A percentile compares a stretch with the other conserved stretches of the same genome.
Conservation (phyloP, 2,113 vertebrate genomes). For the Heterotilapia buettikoferi region DNA sequence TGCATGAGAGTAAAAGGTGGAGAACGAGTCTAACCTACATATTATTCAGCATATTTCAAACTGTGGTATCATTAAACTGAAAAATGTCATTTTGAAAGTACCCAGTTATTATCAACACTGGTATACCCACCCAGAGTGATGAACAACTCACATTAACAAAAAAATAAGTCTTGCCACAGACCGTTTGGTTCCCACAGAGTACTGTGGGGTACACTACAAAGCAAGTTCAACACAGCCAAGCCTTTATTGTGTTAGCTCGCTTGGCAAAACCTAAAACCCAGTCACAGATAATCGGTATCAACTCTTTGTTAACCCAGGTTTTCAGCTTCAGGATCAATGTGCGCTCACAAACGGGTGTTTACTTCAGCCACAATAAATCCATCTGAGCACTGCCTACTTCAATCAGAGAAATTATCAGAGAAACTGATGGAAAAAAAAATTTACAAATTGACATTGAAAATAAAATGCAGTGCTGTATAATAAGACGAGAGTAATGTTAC, state of each 20-base stretch:
- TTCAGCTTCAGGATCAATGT: accelerated
- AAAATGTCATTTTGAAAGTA: not conserved
- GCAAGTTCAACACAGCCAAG: not conserved
- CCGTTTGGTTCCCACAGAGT: accelerated
- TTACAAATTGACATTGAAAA: not conserved
- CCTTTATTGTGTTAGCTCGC: not conserved
- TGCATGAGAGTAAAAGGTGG: not conserved
- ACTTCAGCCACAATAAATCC: not conserved
- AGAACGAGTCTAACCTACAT: not conserved
- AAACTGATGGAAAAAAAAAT: accelerated
- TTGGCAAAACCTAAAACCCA: accelerated
- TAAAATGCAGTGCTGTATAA: accelerated
- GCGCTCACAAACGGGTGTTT: accelerated
- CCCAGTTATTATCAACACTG: not conserved
- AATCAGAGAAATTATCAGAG: not conserved
- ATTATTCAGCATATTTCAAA: not conserved
- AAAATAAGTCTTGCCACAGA: not conserved
- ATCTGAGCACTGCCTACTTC: not conserved
- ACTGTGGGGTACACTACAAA: not conserved
- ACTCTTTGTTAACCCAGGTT: not conserved
- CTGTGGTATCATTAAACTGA: accelerated
- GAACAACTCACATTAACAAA: accelerated
- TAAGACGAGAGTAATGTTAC: not conserved
- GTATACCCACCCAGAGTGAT: not conserved
- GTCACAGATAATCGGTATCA: not conserved